Base-by-base conservation (phyloP, 1,140 invertebrate species). In the Solenopsis fugax region DNA sequence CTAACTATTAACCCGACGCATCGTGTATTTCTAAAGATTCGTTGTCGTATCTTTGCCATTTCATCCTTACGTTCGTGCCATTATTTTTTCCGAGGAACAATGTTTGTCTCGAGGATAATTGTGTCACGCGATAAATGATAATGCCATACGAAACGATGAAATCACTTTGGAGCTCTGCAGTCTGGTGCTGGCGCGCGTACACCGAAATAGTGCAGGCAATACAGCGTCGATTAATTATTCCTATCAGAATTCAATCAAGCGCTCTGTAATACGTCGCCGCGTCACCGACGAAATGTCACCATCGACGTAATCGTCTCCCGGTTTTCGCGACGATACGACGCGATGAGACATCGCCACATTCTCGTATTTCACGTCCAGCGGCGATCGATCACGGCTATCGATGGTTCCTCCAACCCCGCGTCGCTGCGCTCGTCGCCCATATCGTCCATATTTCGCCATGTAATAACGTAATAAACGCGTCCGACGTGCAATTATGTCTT, bases 211-310 rank as follows among this genome's bases (percentile, higher is more conserved):
- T n/a, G 41, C 64, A 29, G 29, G 56, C 54, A 60, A 73, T 37
- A 13, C 13, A 73, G 24, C n/a, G 9, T 41, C 50, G 48, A 90
- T 90, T 65, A 86, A 86, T 88, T 90, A 89, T 88, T 90, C 52
- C 78, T 50, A 37, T 1, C 13, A 45, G 56, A 54, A 56, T 78
- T 58, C 64, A 45, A 89, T 87, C 58, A 76, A 80, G 18, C 72
- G 69, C 48, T 13, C 48, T 13, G 62, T 60, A 87, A 88, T 88
- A 88, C 73, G 77, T 77, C 84, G 84, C 21, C 67, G 73, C 64
- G 52, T 86, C 50, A 90, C 90, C n/a, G n/a, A 92, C 85, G 91
- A 92, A 92, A 92, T 92, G 91, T 92, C 91, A 92, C 54, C 64
- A 77, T 72, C 56, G 41, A 81, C 18, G 48, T 52, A 24, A 18